These are phyloP conservation scores for Agriotes lineatus DNA, from an alignment of 2,888 invertebrate genomes.

Conservation along the genomic window DNA sequence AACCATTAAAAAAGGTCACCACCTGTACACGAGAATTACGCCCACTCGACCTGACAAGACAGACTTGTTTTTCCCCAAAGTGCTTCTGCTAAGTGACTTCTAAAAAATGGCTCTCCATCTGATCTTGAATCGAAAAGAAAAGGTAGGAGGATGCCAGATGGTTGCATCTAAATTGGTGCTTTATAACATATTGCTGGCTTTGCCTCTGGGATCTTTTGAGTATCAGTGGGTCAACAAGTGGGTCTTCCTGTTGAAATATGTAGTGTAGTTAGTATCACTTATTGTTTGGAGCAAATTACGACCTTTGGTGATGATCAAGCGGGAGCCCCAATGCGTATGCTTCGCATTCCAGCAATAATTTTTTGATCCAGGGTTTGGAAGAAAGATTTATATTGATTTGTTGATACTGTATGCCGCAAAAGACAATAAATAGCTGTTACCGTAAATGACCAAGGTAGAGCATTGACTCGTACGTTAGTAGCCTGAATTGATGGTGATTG, in stretches of 20 bases:
- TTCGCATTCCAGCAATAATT: neutral
- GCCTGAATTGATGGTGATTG: neutral
- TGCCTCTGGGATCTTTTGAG: neutral
- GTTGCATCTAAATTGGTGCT: too few relatives aligned
- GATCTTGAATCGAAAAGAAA: too few relatives aligned
- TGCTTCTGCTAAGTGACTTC: too few relatives aligned
- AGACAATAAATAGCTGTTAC: neutral
- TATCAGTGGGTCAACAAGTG: neutral
- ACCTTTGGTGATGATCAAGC: neutral
- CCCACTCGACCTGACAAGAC: too few relatives aligned
- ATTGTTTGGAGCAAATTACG: neutral
- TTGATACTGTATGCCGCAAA: neutral
- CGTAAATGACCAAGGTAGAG: neutral
- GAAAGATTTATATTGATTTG: neutral
- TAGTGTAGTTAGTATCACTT: neutral
- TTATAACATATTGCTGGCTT: too few relatives aligned
- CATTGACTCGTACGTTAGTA: neutral
- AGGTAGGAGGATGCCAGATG: too few relatives aligned
- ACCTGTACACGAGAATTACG: too few relatives aligned
- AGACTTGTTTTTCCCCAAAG: too few relatives aligned
- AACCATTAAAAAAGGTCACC: too few relatives aligned
- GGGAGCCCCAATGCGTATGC: neutral
- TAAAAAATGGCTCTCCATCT: too few relatives aligned
- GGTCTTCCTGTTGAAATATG: neutral
- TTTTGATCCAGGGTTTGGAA: conserved; percentile 3